These are phyloP conservation scores for Elachura formosa DNA, from an alignment of 2,113 vertebrate genomes.

Conservation along the genomic window DNA sequence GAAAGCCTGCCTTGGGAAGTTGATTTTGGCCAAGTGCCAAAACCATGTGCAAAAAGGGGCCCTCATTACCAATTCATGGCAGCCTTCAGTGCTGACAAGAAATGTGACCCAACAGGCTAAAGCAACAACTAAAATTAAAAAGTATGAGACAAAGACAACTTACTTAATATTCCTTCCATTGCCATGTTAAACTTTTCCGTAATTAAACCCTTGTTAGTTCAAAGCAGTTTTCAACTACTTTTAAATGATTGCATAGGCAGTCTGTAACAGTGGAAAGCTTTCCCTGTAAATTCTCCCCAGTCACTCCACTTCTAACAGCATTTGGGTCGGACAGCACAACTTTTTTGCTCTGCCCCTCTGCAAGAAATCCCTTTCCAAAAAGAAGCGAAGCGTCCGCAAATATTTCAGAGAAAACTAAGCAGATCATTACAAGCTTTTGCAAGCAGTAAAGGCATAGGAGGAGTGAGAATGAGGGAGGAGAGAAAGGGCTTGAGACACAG, in stretches of 20 bases:
- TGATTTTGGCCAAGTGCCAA: slow-evolving; percentile 84
- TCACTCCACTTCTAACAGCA: slow-evolving; percentile 36
- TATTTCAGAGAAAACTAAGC: background rate
- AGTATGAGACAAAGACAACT: slow-evolving; percentile 80
- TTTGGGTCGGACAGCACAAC: slow-evolving; percentile 62
- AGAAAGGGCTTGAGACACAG: slow-evolving; percentile 18
- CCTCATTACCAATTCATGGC: slow-evolving; percentile 84
- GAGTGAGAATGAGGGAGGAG: slow-evolving; percentile 42
- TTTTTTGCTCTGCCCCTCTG: slow-evolving; percentile 4
- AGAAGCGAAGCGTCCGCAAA: background rate
- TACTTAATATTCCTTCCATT: slow-evolving; percentile 80
- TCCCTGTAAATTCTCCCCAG: slow-evolving; percentile 61
- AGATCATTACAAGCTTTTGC: slow-evolving; percentile 13
- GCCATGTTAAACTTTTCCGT: slow-evolving; percentile 77
- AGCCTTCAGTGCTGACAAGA: slow-evolving; percentile 80
- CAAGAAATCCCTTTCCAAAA: slow-evolving; percentile 13
- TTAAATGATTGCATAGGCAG: slow-evolving; percentile 69
- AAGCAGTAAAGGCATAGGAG: slow-evolving; percentile 54
- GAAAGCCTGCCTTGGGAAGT: slow-evolving; percentile 79
- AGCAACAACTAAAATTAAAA: slow-evolving; percentile 81
- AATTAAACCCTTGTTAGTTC: slow-evolving; percentile 78
- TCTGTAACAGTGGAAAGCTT: slow-evolving; percentile 70
- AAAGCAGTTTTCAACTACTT: slow-evolving; percentile 71
- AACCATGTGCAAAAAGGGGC: slow-evolving; percentile 80
- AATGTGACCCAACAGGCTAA: slow-evolving; percentile 86